Evolutionary conservation across 1,140 invertebrate species (phyloP).

Genomic region (Dendrolimus kikuchii): DNA sequence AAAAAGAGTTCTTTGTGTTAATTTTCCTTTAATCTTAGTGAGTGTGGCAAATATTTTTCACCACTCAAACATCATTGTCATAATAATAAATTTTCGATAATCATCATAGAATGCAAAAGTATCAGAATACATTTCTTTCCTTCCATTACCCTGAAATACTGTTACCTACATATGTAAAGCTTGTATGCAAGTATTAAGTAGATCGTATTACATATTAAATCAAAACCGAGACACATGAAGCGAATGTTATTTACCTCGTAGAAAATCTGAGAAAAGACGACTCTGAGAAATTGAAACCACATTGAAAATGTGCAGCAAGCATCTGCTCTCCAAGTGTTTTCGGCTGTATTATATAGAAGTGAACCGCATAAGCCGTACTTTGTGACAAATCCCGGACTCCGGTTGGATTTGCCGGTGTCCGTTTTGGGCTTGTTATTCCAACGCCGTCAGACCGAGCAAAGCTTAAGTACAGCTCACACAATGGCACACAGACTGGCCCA

Average conservation of each 20-base stretch:
- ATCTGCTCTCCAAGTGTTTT: conserved; percentile 39
- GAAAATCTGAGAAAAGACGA: conserved; percentile 20
- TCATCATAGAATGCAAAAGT: too few relatives aligned
- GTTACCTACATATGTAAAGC: too few relatives aligned
- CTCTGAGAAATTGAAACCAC: conserved; percentile 32
- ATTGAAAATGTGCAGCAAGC: conserved; percentile 37
- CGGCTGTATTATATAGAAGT: conserved; percentile 41
- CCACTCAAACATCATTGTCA: too few relatives aligned
- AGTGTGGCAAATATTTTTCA: too few relatives aligned
- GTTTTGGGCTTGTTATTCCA: conserved; percentile 52
- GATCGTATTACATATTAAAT: too few relatives aligned
- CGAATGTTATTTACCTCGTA: conserved; percentile 5
- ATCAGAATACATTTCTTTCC: too few relatives aligned
- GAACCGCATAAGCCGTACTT: conserved; percentile 49
- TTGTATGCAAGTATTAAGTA: too few relatives aligned
- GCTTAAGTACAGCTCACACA: conserved; percentile 35
- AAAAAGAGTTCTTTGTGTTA: too few relatives aligned
- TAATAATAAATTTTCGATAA: too few relatives aligned
- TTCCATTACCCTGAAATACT: too few relatives aligned
- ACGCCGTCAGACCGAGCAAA: conserved; percentile 22
- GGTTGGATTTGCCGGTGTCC: conserved; percentile 47
- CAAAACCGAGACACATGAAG: too few relatives aligned
- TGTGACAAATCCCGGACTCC: conserved; percentile 53
- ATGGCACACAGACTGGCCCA: conserved; percentile 10
- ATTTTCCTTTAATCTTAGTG: too few relatives aligned